Evolutionary conservation across 1,140 invertebrate species (phyloP), one percentile per base, ranked within the genome.

Genomic region (Halyomorpha halys): DNA sequence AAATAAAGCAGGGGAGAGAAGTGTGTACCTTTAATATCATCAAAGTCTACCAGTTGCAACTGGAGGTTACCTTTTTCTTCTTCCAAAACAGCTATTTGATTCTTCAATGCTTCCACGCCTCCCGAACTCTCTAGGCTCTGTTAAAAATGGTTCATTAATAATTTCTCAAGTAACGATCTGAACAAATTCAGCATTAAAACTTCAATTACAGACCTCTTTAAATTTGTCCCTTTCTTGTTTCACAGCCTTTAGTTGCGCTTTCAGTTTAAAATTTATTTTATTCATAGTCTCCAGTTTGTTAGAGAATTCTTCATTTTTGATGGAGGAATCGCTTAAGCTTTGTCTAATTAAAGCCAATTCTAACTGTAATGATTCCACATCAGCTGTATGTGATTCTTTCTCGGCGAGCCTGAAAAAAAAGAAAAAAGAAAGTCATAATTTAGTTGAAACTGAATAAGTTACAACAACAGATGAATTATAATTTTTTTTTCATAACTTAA

Each of bases 21-120:
- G 59, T 49, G 49, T 59, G 64, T 80, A 86, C 84, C 78, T 81
- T 83, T 80, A 72, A 81, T 79, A 77, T 87, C 85, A 73, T 89
- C 86, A 81, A 86, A 85, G 76, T 90, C 86, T 73, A 89, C 83
- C 70, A 89, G 78, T 78, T 85, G 85, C 72, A 91, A 78, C 75
- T 90, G 87, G 71, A 91, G 81, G 75, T 89, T 91, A 74, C 87
- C 89, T 79, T 90, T 94, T 77, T 92, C 90, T 74, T 93, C 90
- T 77, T 94, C 90, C 60, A 94, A 76, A 73, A 91, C 84, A 56
- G 85, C 84, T 67, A 94, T 82, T 74, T 84, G 81, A 69, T 91
- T 87, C 68, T 85, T 83, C 9, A 85, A 72, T 59, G 76, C 76
- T 1, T 83, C 77, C 66, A 91, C 78, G 75, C 89, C 82, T 53